Percentiles rank a stretch among this genome's conserved stretches.
These are phyloP conservation scores for Tupaia chinensis DNA, from an alignment of 2,113 vertebrate species.

Conservation along the genomic window DNA sequence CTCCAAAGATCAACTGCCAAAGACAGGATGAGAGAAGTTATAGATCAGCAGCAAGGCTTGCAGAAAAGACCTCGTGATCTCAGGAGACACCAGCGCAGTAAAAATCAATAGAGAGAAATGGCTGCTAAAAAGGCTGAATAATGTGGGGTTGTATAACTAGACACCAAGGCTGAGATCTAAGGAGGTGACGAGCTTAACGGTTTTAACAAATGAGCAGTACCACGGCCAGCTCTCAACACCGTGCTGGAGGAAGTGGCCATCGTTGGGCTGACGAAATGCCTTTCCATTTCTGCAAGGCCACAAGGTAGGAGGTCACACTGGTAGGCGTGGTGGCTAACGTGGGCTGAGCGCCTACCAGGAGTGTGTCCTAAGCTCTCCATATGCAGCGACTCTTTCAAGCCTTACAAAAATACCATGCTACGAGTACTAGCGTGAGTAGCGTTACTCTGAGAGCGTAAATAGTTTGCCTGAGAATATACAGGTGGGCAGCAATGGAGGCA, in stretches of 20 bases:
- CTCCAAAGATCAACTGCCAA: conserved; percentile 54
- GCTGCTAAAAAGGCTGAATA: background rate
- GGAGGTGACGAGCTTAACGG: background rate
- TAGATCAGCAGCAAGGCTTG: background rate
- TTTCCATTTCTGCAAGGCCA: background rate
- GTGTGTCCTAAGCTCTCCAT: background rate
- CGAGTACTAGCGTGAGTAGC: background rate
- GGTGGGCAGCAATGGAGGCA: background rate
- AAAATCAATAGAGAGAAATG: background rate
- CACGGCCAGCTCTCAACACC: background rate
- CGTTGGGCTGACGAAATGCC: background rate
- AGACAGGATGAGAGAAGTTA: conserved; percentile 42
- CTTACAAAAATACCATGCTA: background rate
- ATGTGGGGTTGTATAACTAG: background rate
- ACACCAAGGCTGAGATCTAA: background rate
- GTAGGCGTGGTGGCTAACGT: background rate
- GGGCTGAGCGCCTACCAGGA: background rate
- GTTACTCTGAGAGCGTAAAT: background rate
- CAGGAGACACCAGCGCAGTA: background rate
- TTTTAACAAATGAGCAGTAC: background rate
- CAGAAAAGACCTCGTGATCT: conserved; percentile 7
- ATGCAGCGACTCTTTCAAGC: background rate
- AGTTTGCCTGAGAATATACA: background rate
- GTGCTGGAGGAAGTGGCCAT: background rate
- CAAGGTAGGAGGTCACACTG: background rate